Base-by-base conservation (phyloP, 2,888 invertebrate species). In the Tachina lurida region DNA sequence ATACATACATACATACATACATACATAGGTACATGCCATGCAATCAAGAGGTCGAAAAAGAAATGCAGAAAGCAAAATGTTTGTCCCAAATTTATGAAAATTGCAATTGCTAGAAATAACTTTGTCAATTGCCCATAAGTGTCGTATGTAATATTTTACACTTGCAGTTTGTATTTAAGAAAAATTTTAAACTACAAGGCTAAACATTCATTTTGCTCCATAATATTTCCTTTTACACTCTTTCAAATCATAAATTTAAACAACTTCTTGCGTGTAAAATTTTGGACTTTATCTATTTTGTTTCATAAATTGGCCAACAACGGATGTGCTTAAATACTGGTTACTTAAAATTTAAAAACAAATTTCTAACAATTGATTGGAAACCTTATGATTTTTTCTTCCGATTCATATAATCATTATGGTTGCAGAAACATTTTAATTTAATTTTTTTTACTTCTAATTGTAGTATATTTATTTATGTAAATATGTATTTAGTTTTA, bases 161-260 rank as follows among this genome's bases (percentile, higher is more conserved):
- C 7, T 49, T 56, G n/a, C 12, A 22, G 1, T 60, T 60, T 39
- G 5, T 31, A 31, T 31, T 4, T 9, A 12, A 31, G 13, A 10
- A 0, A 47, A 31, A 73, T 47, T 13, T 0, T 31, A 60, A 73
- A 73, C 68, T 49, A 78, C 68, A 81, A 78, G 73, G 71, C 22
- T 71, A 84, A 80, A 56, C 56, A 60, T 19, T 58, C 62, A 68
- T 76, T 52, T 41, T 80, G 13, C 31, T 81, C 54, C 74, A 84
- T 84, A 77, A 74, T 68, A 77, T 54, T 67, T 75, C 58, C 78
- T 77, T 77, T 75, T n/a, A n/a, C n/a, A 81, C 80, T 78, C 74
- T 77, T 76, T 74, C 39, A 77, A 80, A 73, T 77, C 10, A n/a
- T 58, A 70, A 75, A 58, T 56, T 84, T 65, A 10, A 58, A 58